Evolutionary conservation across 2,797 vertebrate genomes (phyloP).

Genomic region (Rhincodon typus): DNA sequence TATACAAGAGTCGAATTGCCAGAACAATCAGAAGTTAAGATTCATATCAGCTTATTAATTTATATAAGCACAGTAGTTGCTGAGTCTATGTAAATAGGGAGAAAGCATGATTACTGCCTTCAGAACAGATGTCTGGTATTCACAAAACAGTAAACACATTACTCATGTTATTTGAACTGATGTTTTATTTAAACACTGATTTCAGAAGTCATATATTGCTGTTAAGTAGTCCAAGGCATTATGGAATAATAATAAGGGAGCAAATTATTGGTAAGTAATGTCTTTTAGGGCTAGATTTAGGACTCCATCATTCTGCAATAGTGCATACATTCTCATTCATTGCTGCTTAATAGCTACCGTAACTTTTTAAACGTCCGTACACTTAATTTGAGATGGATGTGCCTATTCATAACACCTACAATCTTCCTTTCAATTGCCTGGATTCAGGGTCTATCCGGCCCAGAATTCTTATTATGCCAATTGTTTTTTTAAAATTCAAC

Average conservation of each 20-base stretch:
- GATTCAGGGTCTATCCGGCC: constrained; percentile 5
- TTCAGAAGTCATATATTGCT: constrained; percentile 36
- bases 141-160: constrained; percentile 37
- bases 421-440: constrained; percentile 4
- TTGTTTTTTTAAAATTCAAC: background rate
- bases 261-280: constrained; percentile 37
- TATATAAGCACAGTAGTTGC: constrained; percentile 31
- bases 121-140: constrained; percentile 38
- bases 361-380: constrained; percentile 32
- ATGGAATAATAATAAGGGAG: constrained; percentile 37
- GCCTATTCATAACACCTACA: constrained; percentile 24
- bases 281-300: constrained; percentile 33
- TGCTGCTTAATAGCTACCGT: background rate
- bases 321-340: constrained; percentile 34
- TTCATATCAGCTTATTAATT: constrained; percentile 30
- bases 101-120: constrained; percentile 32
- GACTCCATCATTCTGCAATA: constrained; percentile 35
- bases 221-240: constrained; percentile 34
- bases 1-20: constrained; percentile 31
- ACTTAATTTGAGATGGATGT: constrained; percentile 33
- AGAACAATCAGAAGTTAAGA: constrained; percentile 33
- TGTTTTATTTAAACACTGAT: constrained; percentile 38
- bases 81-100: constrained; percentile 28
- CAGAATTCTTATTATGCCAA: constrained; percentile 15
- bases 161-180: constrained; percentile 38